Base-by-base conservation (phyloP, 2,888 invertebrate species). In the Chymomyza caudatula region DNA sequence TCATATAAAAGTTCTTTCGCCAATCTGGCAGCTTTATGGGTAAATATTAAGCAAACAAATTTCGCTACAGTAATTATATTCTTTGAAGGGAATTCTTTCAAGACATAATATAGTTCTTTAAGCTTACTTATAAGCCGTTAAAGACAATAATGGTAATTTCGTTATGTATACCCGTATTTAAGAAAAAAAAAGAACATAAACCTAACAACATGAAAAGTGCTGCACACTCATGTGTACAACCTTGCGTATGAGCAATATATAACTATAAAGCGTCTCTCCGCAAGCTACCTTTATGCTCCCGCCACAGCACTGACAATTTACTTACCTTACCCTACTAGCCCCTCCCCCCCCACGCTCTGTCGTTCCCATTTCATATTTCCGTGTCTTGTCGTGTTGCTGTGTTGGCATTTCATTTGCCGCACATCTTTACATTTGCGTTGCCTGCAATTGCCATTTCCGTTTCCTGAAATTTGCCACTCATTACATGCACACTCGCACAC, bases 391-490 rank as follows among this genome's bases (percentile, higher is more conserved):
- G 51, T 51, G 11, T 71, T 74, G 81, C 82, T 85, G 79, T 79
- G 80, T 79, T 80, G 80, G 80, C 80, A 80, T 80, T 80, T 80
- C 83, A 85, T 85, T 80, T 80, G 79, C 83, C 77, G 79, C 79
- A 74, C 85, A 79, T 78, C 85, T 85, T 79, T 74, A 85, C 85
- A 82, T 79, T 79, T 85, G 43, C 67, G 29, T 42, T 51, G 51
- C 51, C 6, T 49, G 15, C 29, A 25, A 37, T 61, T 65, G 13
- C 51, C 69, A 65, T 43, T 66, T 43, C 37, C 74, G 66, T 69
- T 70, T 54, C 51, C 52, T 56, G 52, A 54, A 80, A 80, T 80
- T 80, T 80, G 85, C 80, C 80, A 80, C 85, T 80, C 79, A 77
- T 73, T 78, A 79, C 77, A 76, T 77, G 67, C 76, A 56, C 56